A percentile compares a stretch with the other conserved stretches of the same genome.
Conservation (phyloP, 2,113 vertebrate genomes). For the Hippocampus comes region DNA sequence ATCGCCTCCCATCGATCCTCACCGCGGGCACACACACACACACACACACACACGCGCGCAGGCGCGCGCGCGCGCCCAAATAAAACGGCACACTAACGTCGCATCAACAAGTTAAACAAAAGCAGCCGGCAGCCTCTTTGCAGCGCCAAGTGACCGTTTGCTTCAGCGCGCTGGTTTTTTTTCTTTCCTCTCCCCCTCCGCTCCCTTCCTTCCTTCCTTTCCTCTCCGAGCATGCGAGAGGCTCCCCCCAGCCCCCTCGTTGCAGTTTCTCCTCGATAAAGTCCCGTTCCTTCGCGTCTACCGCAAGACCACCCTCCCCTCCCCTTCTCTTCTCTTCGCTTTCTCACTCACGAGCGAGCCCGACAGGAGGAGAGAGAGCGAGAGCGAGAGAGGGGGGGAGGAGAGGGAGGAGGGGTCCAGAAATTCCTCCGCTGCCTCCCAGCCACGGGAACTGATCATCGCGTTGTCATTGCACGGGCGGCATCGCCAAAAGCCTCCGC, state of each 20-base stretch:
- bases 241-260: constrained; percentile 44
- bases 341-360: constrained; percentile 48
- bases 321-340: neutral
- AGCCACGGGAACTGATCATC: constrained; percentile 44
- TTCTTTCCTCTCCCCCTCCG: neutral
- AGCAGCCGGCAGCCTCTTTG: constrained; percentile 45
- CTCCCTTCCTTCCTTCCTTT: constrained; percentile 3
- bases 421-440: constrained; percentile 60
- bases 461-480: constrained; percentile 49
- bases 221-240: constrained; percentile 26
- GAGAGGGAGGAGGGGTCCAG: constrained; percentile 66
- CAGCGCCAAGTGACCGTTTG: constrained; percentile 26
- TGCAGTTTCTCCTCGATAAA: constrained; percentile 71
- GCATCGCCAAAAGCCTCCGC: constrained; percentile 31
- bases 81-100: constrained; percentile 37
- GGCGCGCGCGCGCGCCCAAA: neutral
- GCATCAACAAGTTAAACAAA: constrained; percentile 74
- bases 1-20: constrained; percentile 56
- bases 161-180: constrained; percentile 17
- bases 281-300: constrained; percentile 69
- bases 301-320: constrained; percentile 72
- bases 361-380: constrained; percentile 41
- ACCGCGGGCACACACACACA: constrained; percentile 46
- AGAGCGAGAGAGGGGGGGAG: constrained; percentile 16
- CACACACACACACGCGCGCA: neutral